Base-by-base conservation (phyloP, 1,140 invertebrate genomes). In the Aphelinus atriplicis region DNA sequence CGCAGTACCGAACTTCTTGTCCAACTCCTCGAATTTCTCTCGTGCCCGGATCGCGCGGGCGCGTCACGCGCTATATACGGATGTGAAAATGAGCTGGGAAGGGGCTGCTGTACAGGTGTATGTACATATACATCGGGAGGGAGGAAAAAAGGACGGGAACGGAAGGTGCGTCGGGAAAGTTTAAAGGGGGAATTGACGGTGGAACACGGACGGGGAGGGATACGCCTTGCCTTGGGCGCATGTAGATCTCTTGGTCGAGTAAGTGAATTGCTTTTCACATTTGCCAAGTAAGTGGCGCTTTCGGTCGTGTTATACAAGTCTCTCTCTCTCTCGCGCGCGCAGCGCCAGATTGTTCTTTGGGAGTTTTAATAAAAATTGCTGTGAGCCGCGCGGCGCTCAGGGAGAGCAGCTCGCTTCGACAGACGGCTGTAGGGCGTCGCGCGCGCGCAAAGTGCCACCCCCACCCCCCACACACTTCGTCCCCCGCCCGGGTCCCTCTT, bases 251-350 rank as follows among this genome's bases (percentile, higher is more conserved):
- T 26, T 26, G 46, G 46, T 47, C 46, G 69, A 73, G 70, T 72
- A 73, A 73, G 66, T 77, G 64, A 73, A 68, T 73, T 72, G 65
- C 66, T 66, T 73, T 73, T 77, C 73, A 68, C 65, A 64, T 70
- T 50, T 65, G 10, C 26, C 55, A 62, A 69, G 66, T 75, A 75
- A 75, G 73, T 69, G 73, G 73, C 60, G 73, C 58, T 75, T 74
- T 75, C 66, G 66, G 55, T 68, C 65, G 64, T 68, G 72, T 68
- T 66, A 61, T 67, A 66, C 55, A 63, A 64, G 65, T 72, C 53
- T 65, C 57, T 9, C 53, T 65, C 57, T 9, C 47, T 60, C 62
- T 50, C 62, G 7, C 46, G 26, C 26, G 26, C 26, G 26, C 26
- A 26, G 26, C 63, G 4, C 64, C 57, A 56, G 64, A 74, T 74